phyloP scores from a whole-genome alignment of 1,140 invertebrate genomes.

The Hycleus phaleratus region DNA sequence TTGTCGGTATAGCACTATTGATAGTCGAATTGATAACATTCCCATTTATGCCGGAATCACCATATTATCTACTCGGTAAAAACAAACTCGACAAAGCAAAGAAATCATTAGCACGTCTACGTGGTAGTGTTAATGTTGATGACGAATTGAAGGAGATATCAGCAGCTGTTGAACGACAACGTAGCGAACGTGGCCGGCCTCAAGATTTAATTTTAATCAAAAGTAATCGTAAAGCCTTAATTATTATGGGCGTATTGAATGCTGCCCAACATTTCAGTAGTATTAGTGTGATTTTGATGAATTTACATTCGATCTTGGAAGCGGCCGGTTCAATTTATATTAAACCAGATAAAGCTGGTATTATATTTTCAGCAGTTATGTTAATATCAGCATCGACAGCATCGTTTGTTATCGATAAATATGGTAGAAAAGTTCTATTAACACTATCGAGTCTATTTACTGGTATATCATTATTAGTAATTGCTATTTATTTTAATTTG shows the following conservation, averaged over 20 bases:
- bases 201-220: conserved; percentile 26
- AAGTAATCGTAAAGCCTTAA: conserved; percentile 29
- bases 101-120: conserved; percentile 44
- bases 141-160: conserved; percentile 38
- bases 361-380: conserved; percentile 40
- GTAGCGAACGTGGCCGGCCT: conserved; percentile 20
- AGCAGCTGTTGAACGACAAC: conserved; percentile 23
- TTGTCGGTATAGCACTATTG: conserved; percentile 24
- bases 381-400: conserved; percentile 30
- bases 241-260: conserved; percentile 31
- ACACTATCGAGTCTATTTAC: conserved; percentile 26
- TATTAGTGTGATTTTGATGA: conserved; percentile 47
- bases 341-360: conserved; percentile 30
- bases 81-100: conserved; percentile 43
- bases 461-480: conserved; percentile 12
- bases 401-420: conserved; percentile 37
- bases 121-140: conserved; percentile 34
- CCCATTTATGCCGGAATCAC: conserved; percentile 26
- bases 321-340: conserved; percentile 36
- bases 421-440: conserved; percentile 43
- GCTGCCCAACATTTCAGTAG: conserved; percentile 27
- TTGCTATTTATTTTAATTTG: conserved; percentile 31
- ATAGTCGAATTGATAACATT: conserved; percentile 15
- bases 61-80: conserved; percentile 26
- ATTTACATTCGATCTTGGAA: conserved; percentile 44